These are phyloP conservation scores for Lasioglossum albipes DNA, from an alignment of 1,140 invertebrate genomes.

Conservation along the genomic window DNA sequence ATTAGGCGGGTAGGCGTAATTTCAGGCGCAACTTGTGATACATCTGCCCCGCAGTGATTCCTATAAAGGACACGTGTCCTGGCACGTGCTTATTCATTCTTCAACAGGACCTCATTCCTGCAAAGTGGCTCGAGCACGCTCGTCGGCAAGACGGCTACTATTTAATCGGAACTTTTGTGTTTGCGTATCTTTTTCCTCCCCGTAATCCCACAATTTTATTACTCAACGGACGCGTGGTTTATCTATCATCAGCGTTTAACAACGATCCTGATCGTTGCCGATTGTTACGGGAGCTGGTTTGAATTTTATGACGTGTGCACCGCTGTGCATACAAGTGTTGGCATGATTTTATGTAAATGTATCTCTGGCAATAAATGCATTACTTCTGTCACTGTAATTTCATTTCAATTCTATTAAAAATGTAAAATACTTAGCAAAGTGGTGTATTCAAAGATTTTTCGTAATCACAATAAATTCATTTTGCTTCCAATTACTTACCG, in stretches of 20 bases:
- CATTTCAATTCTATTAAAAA: too few species aligned
- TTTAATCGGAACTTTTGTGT: constrained; percentile 18
- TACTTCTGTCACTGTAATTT: too few species aligned
- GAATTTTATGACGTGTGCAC: too few species aligned
- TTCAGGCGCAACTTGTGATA: constrained; percentile 68
- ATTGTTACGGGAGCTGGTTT: too few species aligned
- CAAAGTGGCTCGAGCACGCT: constrained; percentile 66
- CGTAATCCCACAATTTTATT: neutral
- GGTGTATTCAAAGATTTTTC: too few species aligned
- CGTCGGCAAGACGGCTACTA: constrained; percentile 19
- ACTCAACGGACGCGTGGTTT: constrained; percentile 2
- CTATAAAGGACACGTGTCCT: constrained; percentile 67
- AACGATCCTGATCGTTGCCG: too few species aligned
- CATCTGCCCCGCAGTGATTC: constrained; percentile 68
- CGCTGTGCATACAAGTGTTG: too few species aligned
- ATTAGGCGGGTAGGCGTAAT: constrained; percentile 67
- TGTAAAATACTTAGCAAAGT: too few species aligned
- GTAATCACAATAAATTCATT: too few species aligned
- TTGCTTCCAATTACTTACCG: too few species aligned
- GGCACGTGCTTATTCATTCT: constrained; percentile 62
- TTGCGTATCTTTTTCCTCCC: neutral
- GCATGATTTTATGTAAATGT: too few species aligned
- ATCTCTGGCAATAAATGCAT: too few species aligned
- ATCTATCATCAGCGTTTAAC: constrained; percentile 4
- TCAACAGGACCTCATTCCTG: constrained; percentile 66